These are phyloP conservation scores for Rhynchonycteris naso DNA, from an alignment of 2,797 vertebrate species.

Conservation along the genomic window DNA sequence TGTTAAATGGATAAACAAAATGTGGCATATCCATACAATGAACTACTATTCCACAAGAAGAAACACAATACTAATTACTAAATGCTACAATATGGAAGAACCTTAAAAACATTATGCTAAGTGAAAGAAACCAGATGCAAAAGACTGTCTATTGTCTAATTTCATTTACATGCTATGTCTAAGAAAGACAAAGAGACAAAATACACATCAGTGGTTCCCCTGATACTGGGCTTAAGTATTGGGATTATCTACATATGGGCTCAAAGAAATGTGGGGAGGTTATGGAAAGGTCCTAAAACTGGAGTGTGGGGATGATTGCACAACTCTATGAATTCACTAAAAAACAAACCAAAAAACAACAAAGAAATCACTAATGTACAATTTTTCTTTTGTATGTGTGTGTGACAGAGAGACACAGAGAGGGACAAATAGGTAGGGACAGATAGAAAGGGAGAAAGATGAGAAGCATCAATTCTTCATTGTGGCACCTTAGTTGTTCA, in stretches of 20 bases:
- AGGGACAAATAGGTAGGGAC: too few species aligned
- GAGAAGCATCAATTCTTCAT: too few species aligned
- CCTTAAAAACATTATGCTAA: conserved; percentile 13
- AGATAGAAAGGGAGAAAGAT: too few species aligned
- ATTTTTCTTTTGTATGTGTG: too few species aligned
- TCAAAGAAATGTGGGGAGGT: neutral
- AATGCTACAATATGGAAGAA: conserved; percentile 20
- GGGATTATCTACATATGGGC: neutral
- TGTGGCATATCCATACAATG: neutral
- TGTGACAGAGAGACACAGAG: too few species aligned
- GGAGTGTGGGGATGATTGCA: neutral
- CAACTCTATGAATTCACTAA: conserved; percentile 7
- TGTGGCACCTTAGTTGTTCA: too few species aligned
- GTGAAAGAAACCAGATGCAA: conserved; percentile 34
- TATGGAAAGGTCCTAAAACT: neutral
- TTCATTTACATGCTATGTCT: conserved; percentile 8
- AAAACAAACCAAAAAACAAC: neutral
- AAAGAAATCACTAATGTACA: too few species aligned
- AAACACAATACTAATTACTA: conserved; percentile 37
- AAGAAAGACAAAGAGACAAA: conserved; percentile 20
- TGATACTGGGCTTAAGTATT: neutral
- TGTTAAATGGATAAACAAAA: conserved; percentile 21
- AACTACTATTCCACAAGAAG: conserved; percentile 43
- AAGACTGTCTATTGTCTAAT: neutral
- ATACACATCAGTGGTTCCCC: neutral